Evolutionary conservation across 1,140 invertebrate species (phyloP).

Genomic region (Brachionus rubens): DNA sequence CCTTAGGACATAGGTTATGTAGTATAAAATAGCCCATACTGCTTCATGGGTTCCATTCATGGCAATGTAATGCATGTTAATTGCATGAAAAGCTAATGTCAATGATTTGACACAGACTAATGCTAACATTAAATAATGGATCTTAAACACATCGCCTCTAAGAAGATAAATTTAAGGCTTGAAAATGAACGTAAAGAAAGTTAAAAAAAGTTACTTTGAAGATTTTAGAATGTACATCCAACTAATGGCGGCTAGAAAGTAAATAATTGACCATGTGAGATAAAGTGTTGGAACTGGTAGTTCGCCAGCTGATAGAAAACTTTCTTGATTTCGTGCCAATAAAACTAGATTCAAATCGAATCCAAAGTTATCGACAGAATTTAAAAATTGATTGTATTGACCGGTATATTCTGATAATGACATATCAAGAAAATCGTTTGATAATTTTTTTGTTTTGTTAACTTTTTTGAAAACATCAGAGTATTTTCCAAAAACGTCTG

Average conservation of each 20-base stretch:
- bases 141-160: constrained; percentile 80
- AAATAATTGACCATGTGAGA: constrained; percentile 82
- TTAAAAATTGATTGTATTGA: constrained; percentile 61
- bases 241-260: constrained; percentile 79
- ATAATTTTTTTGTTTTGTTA: constrained; percentile 16
- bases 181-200: no score
- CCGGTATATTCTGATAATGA: neutral
- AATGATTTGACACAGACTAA: constrained; percentile 87
- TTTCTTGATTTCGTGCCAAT: constrained; percentile 72
- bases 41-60: constrained; percentile 88
- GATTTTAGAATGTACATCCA: constrained; percentile 85
- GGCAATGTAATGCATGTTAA: constrained; percentile 94
- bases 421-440: neutral
- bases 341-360: constrained; percentile 74
- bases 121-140: constrained; percentile 93
- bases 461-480: neutral
- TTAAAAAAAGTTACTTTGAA: constrained; percentile 67
- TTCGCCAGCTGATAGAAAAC: constrained; percentile 92
- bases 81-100: constrained; percentile 87
- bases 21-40: constrained; percentile 93
- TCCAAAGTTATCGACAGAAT: constrained; percentile 57
- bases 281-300: constrained; percentile 89
- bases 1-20: constrained; percentile 88
- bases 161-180: constrained; percentile 51
- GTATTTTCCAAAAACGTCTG: constrained; percentile 13